Evolutionary conservation across 2,888 invertebrate species (phyloP).

Genomic region (Taenaris catops): DNA sequence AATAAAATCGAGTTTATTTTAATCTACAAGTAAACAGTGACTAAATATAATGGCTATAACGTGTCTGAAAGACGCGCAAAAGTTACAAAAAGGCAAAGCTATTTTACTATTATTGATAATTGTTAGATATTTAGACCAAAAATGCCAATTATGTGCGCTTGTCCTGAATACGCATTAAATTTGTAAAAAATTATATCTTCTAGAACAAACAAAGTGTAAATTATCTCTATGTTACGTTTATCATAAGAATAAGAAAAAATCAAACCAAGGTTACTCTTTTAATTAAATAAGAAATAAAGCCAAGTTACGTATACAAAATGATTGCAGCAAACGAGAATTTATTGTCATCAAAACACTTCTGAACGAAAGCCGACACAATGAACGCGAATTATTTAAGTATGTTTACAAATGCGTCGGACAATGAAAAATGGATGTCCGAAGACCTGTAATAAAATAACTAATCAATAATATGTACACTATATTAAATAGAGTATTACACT

Average conservation of each 20-base stretch:
- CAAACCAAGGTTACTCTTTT: slow-evolving; percentile 4
- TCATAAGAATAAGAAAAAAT: slow-evolving; percentile 6
- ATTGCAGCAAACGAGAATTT: slow-evolving; percentile 37
- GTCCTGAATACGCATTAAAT: neutral
- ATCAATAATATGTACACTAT: slow-evolving; percentile 63
- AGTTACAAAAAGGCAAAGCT: too few relatives aligned
- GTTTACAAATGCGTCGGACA: slow-evolving; percentile 20
- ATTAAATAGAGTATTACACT: slow-evolving; percentile 71
- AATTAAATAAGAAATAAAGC: slow-evolving; percentile 2
- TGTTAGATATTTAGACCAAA: too few relatives aligned
- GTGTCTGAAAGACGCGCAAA: too few relatives aligned
- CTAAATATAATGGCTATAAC: too few relatives aligned
- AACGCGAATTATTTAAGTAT: slow-evolving; percentile 27
- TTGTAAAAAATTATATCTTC: neutral
- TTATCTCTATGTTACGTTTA: too few relatives aligned
- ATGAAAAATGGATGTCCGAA: slow-evolving; percentile 33
- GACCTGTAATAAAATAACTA: slow-evolving; percentile 47
- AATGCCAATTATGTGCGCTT: too few relatives aligned
- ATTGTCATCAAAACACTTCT: slow-evolving; percentile 55
- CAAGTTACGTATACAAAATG: slow-evolving; percentile 9
- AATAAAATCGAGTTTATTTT: too few relatives aligned
- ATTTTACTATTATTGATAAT: too few relatives aligned
- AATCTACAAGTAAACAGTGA: too few relatives aligned
- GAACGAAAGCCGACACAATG: slow-evolving; percentile 33
- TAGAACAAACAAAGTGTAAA: neutral